Base-by-base conservation (phyloP, 2,797 vertebrate genomes). In the Vultur gryphus region DNA sequence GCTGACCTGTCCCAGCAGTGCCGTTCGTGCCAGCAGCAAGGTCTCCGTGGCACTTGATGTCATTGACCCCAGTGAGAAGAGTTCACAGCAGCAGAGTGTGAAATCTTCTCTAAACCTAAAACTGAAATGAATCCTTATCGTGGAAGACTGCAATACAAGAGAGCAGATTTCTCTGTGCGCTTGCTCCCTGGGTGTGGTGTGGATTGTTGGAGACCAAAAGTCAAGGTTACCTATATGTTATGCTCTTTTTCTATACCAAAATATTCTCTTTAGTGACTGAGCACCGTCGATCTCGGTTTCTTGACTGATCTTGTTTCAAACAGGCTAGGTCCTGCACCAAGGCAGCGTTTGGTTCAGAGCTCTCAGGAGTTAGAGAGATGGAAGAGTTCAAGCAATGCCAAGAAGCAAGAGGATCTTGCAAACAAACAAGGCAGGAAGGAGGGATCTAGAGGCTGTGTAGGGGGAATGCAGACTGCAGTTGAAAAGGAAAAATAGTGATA, bases 221-320 rank as follows among this genome's bases (percentile, higher is more conserved):
- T 75, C 75, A 58, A 66, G 67, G 59, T 69, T 83, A 54, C 37
- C 31, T 62, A 23, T 54, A 20, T 28, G 44, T 10, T 65, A 4
- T 61, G 52, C 16, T 81, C 67, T 55, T 75, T 64, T 87, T 59
- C 57, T 78, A 1, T 21, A 46, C 49, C 52, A 35, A 67, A 89
- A 75, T 89, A 64, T 31, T 91, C 71, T 75, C 39, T 58, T 59
- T 71, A 62, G 65, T 82, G 81, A 64, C 75, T 65, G 39, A 79
- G 66, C 35, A 51, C 1, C 1, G 2, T 16, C 25, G 65, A 64
- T 71, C 26, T 84, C 0, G 0, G 15, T 71, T 57, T 90, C 90
- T 83, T 83, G 62, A 81, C 58, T 55, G 85, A 76, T 69, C 80
- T 82, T 39, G 11, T 23, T 89, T 89, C 71, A 48, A 18, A 55